Evolutionary conservation across 2,888 invertebrate species (phyloP).

Genomic region (Pyrrhia umbra): DNA sequence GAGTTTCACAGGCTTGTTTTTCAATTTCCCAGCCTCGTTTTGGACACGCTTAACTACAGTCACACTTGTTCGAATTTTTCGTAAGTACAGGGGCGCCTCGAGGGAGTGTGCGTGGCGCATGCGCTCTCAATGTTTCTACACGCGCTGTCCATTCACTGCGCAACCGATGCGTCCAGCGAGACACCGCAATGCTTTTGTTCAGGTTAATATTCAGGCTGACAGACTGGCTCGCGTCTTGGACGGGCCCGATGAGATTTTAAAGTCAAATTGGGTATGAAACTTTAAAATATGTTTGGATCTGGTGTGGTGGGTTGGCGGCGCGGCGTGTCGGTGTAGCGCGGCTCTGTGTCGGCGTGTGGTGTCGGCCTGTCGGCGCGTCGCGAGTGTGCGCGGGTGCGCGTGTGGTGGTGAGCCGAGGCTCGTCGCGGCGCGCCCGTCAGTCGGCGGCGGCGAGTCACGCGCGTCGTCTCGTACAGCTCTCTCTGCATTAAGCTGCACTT

Average conservation of each 20-base stretch:
- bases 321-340: conserved; percentile 67
- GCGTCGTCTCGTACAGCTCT: conserved; percentile 85
- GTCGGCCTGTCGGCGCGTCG: conserved; percentile 66
- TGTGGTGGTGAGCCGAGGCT: conserved; percentile 83
- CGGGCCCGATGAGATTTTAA: conserved; percentile 83
- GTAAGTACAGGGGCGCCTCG: conserved; percentile 67
- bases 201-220: conserved; percentile 81
- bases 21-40: conserved; percentile 69
- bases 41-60: conserved; percentile 66
- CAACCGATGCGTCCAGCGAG: conserved; percentile 79
- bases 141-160: conserved; percentile 86
- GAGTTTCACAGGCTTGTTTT: conserved; percentile 63
- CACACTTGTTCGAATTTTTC: conserved; percentile 70
- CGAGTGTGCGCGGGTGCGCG: conserved; percentile 84
- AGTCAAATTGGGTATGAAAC: conserved; percentile 87
- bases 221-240: conserved; percentile 75
- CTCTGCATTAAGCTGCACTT: conserved; percentile 77
- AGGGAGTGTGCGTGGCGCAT: conserved; percentile 85
- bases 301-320: conserved; percentile 67
- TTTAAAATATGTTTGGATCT: conserved; percentile 85
- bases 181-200: conserved; percentile 73
- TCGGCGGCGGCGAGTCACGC: conserved; percentile 89
- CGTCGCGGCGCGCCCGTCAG: conserved; percentile 88
- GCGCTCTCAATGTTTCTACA: conserved; percentile 80
- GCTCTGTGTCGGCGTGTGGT: conserved; percentile 69